Percentiles rank a stretch among this genome's conserved stretches.
phyloP scores from a whole-genome alignment of 37 sponge, comb jelly and placozoan species.

The Beroe forskalii region DNA sequence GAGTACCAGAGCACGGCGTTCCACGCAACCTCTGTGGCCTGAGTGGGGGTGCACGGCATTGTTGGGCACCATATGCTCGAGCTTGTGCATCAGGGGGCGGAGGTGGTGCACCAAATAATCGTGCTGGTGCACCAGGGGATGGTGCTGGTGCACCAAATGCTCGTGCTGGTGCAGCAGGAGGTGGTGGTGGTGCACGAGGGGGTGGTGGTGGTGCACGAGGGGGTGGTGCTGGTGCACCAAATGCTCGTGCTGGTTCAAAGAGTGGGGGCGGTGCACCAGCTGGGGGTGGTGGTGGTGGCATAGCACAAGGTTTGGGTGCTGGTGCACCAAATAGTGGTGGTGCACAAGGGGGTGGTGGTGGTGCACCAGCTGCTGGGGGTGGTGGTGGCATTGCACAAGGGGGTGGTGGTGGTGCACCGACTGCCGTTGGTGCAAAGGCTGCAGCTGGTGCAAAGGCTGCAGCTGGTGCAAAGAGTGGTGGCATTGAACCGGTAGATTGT shows the following conservation, averaged over 20 bases:
- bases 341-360: constrained; percentile 31
- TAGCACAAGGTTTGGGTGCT: constrained; percentile 65
- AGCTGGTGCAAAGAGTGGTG: not conserved
- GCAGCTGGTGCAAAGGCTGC: not conserved
- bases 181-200: constrained; percentile 20
- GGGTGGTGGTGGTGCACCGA: constrained; percentile 24
- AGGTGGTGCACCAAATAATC: too few relatives aligned
- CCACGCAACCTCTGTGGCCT: too few relatives aligned
- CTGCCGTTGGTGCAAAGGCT: not conserved
- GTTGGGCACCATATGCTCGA: too few relatives aligned
- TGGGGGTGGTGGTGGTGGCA: not conserved
- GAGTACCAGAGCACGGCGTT: too few relatives aligned
- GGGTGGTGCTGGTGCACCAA: not conserved
- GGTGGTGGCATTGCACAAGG: not conserved
- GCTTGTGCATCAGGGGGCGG: too few relatives aligned
- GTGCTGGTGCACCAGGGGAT: too few relatives aligned
- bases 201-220: not conserved
- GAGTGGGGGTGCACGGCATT: too few relatives aligned
- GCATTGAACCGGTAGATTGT: not conserved
- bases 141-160: too few relatives aligned
- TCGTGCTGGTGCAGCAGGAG: not conserved
- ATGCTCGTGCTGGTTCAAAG: not conserved
- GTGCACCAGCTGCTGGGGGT: constrained; percentile 14
- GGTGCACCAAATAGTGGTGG: constrained; percentile 64
- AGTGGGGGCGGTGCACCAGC: constrained; percentile 35